Percentiles rank a stretch among this genome's conserved stretches.
Evolutionary conservation across 2,797 vertebrate species (phyloP).

Genomic region (Myoxocephalus aenaeus): DNA sequence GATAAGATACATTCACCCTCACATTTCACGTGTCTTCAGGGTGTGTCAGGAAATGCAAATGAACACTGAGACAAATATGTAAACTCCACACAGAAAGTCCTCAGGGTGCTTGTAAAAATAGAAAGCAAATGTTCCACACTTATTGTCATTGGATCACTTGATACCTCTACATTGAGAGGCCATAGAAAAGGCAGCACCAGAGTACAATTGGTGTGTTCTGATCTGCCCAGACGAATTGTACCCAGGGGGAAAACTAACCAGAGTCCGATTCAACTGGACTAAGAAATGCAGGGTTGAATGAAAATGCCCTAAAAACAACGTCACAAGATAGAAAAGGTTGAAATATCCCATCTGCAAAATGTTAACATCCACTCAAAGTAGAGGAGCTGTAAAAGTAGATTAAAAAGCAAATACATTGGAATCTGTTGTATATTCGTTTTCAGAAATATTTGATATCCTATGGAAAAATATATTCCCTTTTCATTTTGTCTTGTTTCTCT

Average conservation of each 20-base stretch:
- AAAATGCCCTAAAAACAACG: neutral
- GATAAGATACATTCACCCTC: neutral
- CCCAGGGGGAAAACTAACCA: neutral
- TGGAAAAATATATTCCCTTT: neutral
- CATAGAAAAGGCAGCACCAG: neutral
- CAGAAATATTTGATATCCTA: neutral
- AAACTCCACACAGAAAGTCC: neutral
- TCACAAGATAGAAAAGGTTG: neutral
- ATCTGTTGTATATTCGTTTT: too few species aligned
- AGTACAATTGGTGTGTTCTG: neutral
- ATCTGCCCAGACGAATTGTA: neutral
- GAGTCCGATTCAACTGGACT: neutral
- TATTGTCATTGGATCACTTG: neutral
- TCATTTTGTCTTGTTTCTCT: constrained; percentile 11
- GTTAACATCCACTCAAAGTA: neutral
- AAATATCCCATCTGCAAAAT: neutral
- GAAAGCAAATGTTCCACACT: neutral
- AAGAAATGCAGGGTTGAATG: neutral
- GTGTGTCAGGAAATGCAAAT: neutral
- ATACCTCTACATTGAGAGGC: neutral
- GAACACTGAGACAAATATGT: neutral
- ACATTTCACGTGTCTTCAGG: neutral
- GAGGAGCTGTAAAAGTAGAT: neutral
- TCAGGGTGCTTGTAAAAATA: neutral
- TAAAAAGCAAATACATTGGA: too few species aligned